These are phyloP conservation scores for Phaonia tiefii DNA, from an alignment of 2,888 invertebrate genomes.

Conservation along the genomic window DNA sequence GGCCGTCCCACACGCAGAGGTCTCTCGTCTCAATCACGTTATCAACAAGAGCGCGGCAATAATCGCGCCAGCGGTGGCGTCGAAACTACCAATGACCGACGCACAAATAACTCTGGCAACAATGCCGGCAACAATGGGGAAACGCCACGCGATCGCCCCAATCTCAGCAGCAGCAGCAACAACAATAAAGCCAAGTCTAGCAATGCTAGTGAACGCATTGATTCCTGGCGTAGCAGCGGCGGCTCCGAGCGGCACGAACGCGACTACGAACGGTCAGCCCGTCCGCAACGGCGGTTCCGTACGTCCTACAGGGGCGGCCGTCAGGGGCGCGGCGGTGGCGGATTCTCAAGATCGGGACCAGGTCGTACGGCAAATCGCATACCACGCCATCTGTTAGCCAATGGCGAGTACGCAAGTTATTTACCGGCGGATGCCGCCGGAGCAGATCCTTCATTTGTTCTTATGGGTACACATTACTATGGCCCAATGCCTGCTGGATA, in stretches of 20 bases:
- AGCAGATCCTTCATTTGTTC: conserved; percentile 77
- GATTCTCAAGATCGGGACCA: conserved; percentile 80
- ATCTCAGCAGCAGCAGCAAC: conserved; percentile 70
- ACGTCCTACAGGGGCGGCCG: conserved; percentile 78
- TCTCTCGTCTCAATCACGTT: conserved; percentile 71
- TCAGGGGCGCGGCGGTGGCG: conserved; percentile 80
- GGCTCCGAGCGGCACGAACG: conserved; percentile 69
- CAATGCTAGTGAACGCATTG: conserved; percentile 76
- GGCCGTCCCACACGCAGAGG: conserved; percentile 82
- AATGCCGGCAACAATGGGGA: conserved; percentile 53
- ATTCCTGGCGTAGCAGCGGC: conserved; percentile 80
- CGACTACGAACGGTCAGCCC: conserved; percentile 69
- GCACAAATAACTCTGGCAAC: conserved; percentile 48
- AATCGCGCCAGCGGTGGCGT: conserved; percentile 23
- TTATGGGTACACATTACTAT: conserved; percentile 80
- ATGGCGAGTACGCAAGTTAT: conserved; percentile 76
- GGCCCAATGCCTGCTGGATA: conserved; percentile 78
- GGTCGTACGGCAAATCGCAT: conserved; percentile 79
- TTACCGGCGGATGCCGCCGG: conserved; percentile 77
- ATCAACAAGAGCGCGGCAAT: conserved; percentile 69
- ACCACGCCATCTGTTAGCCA: conserved; percentile 79
- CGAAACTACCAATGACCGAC: conserved; percentile 61
- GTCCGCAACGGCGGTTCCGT: conserved; percentile 79
- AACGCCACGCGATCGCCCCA: conserved; percentile 53
- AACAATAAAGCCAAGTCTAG: conserved; percentile 68